Evolutionary conservation across 1,140 invertebrate species (phyloP).

Genomic region (Apis laboriosa): DNA sequence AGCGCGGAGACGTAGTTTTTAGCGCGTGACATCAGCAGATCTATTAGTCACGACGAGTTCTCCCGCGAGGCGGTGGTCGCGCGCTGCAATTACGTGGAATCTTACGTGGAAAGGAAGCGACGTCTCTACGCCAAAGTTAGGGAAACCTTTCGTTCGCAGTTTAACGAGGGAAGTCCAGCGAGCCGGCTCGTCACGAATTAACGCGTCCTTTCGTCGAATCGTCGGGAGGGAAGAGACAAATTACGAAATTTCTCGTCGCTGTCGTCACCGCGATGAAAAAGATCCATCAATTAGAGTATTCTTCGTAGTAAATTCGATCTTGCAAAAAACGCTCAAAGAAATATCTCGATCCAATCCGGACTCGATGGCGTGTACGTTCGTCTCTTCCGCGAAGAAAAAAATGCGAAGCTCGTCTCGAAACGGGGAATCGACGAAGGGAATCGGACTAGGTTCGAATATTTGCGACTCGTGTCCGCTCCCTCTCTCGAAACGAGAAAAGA

Average conservation of each 20-base stretch:
- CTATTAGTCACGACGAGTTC: constrained; percentile 58
- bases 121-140: constrained; percentile 32
- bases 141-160: constrained; percentile 43
- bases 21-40: constrained; percentile 59
- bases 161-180: constrained; percentile 56
- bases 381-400: not conserved
- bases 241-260: not conserved
- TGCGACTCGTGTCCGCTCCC: not conserved
- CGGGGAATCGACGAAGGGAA: not conserved
- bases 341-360: not conserved
- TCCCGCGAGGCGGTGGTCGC: not conserved
- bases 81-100: constrained; percentile 52
- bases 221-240: not conserved
- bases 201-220: not conserved
- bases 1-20: constrained; percentile 31
- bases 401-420: not conserved
- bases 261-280: not conserved
- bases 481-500: not conserved
- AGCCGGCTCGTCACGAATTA: not conserved
- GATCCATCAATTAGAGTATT: no score
- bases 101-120: constrained; percentile 37
- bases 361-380: not conserved
- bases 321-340: not conserved
- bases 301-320: no score
- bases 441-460: not conserved